Base-by-base conservation (phyloP, 2,797 vertebrate genomes). In the Centropyge bicolor region DNA sequence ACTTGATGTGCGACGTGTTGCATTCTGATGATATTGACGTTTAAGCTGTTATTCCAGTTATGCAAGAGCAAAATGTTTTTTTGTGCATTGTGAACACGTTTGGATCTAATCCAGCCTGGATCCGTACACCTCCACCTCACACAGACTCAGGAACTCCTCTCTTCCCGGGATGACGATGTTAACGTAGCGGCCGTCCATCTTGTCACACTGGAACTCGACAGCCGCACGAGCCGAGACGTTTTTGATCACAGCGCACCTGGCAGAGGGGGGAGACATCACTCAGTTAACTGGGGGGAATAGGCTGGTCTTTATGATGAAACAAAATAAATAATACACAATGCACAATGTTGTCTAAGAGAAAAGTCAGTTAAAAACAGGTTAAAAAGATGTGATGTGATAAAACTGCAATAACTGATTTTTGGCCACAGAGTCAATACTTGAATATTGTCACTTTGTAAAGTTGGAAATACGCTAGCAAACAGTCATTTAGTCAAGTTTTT, bases 81-180 rank as follows among this genome's bases (percentile, higher is more conserved):
- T 56, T 3, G 0, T 9, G 27, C 27, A 56, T 2, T 31, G 20
- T n/a, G 19, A 12, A 38, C 9, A 5, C n/a, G 4, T 36, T n/a
- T 3, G 14, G 41, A 2, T 2, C 35, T 49, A 71, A 49, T 71
- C 55, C 43, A 71, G 69, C 9, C 14, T 2, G 0, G 69, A 49
- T 5, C 56, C 69, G 3, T 48, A 71, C n/a, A 60, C 45, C 69
- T 71, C 55, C 55, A 71, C 69, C 56, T 71, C 69, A 24, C 69
- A 71, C 69, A 71, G 56, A 24, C 9, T 38, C 20, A 70, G 69
- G 56, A 60, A 70, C 43, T 70, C 69, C 1, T 48, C 55, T 13
- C 1, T 48, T 13, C 36, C 68, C 0, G 45, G 55, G 20, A 71
- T 35, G 31, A 71, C 8, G 0, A 71, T 36, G 55, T 40, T 71